These are phyloP conservation scores for Phaenicophaeus curvirostris DNA, from an alignment of 2,797 vertebrate species.

Conservation along the genomic window DNA sequence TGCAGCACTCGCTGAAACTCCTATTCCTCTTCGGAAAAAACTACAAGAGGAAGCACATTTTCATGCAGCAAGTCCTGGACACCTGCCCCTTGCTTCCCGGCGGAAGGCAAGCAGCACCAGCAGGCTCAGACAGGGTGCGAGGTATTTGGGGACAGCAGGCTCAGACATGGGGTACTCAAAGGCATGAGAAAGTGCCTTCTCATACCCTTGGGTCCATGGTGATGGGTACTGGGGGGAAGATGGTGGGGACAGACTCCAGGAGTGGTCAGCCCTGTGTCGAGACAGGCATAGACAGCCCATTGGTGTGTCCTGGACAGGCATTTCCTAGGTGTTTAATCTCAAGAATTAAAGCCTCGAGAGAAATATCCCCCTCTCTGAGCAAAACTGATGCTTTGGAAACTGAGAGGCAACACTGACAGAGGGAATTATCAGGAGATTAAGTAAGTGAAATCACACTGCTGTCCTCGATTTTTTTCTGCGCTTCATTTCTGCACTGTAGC, in stretches of 20 bases:
- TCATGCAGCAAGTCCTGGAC: background rate
- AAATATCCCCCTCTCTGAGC: background rate
- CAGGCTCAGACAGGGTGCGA: background rate
- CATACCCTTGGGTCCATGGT: rapidly evolving
- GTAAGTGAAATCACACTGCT: background rate
- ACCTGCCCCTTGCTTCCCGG: rapidly evolving
- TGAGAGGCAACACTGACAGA: background rate
- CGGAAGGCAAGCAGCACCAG: background rate
- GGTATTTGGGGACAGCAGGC: background rate
- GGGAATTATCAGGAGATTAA: background rate
- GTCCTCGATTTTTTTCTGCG: constrained; percentile 13
- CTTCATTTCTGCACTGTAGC: background rate
- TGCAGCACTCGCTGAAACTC: background rate
- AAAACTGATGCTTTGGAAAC: constrained; percentile 15
- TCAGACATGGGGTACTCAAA: background rate
- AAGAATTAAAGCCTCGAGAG: background rate
- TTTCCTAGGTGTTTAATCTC: background rate
- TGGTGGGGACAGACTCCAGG: background rate
- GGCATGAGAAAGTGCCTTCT: background rate
- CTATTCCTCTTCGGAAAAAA: background rate
- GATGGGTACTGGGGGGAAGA: background rate
- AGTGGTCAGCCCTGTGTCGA: rapidly evolving
- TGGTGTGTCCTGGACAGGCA: background rate
- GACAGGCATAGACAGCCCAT: background rate
- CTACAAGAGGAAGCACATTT: background rate